These are phyloP conservation scores for Microcebus lehilahytsara DNA, from an alignment of 2,113 vertebrate species.

Conservation along the genomic window DNA sequence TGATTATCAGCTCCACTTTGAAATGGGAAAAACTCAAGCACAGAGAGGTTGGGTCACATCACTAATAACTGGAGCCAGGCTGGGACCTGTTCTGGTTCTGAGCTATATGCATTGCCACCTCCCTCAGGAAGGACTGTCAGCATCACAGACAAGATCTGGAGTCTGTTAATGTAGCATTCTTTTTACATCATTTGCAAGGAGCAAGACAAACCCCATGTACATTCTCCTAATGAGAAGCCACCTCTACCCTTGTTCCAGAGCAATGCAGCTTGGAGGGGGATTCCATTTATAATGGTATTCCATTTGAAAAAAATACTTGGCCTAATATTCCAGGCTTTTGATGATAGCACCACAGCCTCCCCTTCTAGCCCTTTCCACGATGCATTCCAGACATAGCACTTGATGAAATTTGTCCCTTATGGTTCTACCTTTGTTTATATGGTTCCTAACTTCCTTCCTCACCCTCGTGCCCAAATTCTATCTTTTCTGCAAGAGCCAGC, in stretches of 20 bases:
- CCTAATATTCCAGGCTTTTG: not conserved
- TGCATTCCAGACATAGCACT: not conserved
- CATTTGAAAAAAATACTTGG: not conserved
- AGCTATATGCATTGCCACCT: rapidly evolving
- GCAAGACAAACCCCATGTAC: not conserved
- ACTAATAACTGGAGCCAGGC: not conserved
- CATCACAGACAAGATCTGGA: not conserved
- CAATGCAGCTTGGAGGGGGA: not conserved
- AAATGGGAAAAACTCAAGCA: not conserved
- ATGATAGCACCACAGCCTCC: not conserved
- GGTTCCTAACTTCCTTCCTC: not conserved
- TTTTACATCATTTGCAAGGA: not conserved
- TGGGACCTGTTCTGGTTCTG: not conserved
- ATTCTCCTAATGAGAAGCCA: not conserved
- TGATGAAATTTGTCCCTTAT: not conserved
- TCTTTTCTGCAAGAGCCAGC: not conserved
- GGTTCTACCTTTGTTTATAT: not conserved
- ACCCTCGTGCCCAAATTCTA: not conserved
- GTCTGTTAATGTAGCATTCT: not conserved
- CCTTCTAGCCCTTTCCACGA: not conserved
- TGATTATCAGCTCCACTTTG: not conserved
- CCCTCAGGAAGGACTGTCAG: not conserved
- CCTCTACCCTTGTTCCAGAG: not conserved
- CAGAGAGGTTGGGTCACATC: not conserved
- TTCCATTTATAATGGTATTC: not conserved